Evolutionary conservation across 2,113 vertebrate species (phyloP), one percentile per base, ranked within the genome.

Genomic region (Gymnarchus niloticus): DNA sequence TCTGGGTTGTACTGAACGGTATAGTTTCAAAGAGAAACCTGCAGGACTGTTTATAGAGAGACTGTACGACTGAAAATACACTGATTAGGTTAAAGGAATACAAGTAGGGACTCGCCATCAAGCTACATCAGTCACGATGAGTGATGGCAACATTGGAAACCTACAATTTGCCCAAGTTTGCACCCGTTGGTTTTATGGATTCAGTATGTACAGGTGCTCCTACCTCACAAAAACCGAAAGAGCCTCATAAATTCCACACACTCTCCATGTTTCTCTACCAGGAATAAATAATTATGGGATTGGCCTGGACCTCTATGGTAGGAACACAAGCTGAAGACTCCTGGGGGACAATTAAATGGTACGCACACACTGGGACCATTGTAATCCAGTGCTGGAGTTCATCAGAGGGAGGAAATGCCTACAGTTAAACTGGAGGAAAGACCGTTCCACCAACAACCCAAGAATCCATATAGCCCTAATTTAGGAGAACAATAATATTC

Each of bases 131-230:
- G 7, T 51, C 6, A 4, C 33, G 25, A 59, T 84, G 2, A 69
- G 44, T 51, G 25, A 23, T 3, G 9, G 17, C 46, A 51, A 33
- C 9, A 12, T 51, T 49, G 69, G 33, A 81, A 23, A 52, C 23
- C n/a, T 51, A 48, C 25, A 28, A 37, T 37, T 10, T 33, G 28
- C 48, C n/a, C 41, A 2, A 19, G 14, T n/a, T 33, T 37, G 10
- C 25, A 14, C 49, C 25, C n/a, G 5, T n/a, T 76, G 28, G 85
- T 83, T 82, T 88, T 85, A 87, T 80, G 49, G 85, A 65, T 86
- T 59, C 84, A 76, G 86, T 82, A 23, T 86, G 88, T 44, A 57
- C 90, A 89, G 89, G 87, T 88, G 89, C 86, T 84, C 77, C 69
- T 77, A 73, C 59, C 81, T 28, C 37, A 84, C 59, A 33, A 37